These are phyloP conservation scores for Pristis pectinata DNA, from an alignment of 2,797 vertebrate genomes.

Conservation along the genomic window DNA sequence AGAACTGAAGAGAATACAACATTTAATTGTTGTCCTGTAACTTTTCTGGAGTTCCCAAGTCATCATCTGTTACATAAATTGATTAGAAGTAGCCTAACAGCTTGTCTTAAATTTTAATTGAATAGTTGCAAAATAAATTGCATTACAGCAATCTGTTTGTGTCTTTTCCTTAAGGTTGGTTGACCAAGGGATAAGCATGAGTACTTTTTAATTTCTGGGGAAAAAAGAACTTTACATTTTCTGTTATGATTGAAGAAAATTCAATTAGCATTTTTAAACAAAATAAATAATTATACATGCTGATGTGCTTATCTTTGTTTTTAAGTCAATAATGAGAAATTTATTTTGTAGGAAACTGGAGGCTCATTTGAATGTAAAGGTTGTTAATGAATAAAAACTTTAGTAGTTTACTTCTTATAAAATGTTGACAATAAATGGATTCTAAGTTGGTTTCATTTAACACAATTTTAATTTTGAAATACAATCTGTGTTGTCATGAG, in stretches of 20 bases:
- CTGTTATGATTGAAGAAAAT: conserved; percentile 16
- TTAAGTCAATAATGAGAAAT: background rate
- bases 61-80: background rate
- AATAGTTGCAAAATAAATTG: background rate
- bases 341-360: background rate
- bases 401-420: background rate
- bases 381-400: background rate
- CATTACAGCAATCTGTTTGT: background rate
- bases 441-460: background rate
- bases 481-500: background rate
- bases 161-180: background rate
- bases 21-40: background rate
- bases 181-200: background rate
- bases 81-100: conserved; percentile 19
- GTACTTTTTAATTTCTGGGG: background rate
- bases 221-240: background rate
- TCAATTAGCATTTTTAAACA: background rate
- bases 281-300: background rate
- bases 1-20: background rate
- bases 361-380: background rate
- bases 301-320: background rate
- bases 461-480: conserved; percentile 15
- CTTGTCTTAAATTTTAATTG: background rate
- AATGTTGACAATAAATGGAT: background rate
- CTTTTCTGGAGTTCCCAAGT: background rate